Percentiles rank a stretch among this genome's conserved stretches.
phyloP scores from a whole-genome alignment of 2,797 vertebrate species.

The Falco rusticolus region DNA sequence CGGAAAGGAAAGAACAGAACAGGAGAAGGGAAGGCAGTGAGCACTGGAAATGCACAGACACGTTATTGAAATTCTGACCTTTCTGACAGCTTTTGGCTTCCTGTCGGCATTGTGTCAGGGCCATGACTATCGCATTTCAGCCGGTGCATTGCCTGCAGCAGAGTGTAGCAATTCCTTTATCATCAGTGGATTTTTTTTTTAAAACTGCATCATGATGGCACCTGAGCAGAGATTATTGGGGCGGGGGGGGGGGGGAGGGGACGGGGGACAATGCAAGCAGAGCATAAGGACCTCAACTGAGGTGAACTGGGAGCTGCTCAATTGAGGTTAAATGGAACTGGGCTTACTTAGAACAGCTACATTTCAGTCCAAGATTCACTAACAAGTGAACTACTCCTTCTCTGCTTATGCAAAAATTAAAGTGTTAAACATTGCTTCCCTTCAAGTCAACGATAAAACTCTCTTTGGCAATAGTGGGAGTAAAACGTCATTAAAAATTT shows the following conservation, averaged over 20 bases:
- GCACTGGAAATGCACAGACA: neutral
- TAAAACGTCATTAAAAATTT: neutral
- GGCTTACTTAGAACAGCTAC: neutral
- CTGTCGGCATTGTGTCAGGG: neutral
- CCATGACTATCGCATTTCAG: neutral
- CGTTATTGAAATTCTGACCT: neutral
- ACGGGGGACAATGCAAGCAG: neutral
- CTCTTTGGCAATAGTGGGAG: neutral
- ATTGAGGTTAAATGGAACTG: neutral
- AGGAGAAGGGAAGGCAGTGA: neutral
- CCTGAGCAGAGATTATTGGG: neutral
- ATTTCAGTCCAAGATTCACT: neutral
- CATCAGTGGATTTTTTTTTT: neutral
- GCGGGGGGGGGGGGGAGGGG: rapidly evolving
- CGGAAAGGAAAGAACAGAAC: neutral
- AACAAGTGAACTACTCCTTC: neutral
- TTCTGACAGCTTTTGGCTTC: neutral
- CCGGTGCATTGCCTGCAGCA: neutral
- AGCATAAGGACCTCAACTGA: neutral
- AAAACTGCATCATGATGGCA: neutral
- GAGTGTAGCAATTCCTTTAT: neutral
- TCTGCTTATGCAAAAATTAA: neutral
- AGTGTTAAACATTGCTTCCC: neutral
- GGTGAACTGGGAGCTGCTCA: neutral
- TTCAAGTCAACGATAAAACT: slow-evolving; percentile 1